A percentile compares a stretch with the other conserved stretches of the same genome.
Evolutionary conservation across 2,797 vertebrate species (phyloP).

Genomic region (Cossypha polioptera): DNA sequence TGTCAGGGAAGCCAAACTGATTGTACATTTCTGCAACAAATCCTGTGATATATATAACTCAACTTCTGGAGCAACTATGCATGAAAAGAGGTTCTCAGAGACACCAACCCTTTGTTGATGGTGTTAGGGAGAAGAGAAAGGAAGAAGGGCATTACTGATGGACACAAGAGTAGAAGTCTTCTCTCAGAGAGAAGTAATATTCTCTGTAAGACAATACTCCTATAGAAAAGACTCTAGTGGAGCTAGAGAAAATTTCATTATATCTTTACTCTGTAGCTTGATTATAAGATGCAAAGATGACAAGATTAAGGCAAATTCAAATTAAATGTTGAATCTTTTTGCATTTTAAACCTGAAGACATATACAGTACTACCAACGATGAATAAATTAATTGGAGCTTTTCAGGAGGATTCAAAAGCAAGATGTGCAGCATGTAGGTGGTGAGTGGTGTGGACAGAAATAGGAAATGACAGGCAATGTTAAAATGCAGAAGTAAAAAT

Average conservation of each 20-base stretch:
- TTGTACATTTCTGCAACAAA: neutral
- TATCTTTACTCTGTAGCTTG: neutral
- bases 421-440: neutral
- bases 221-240: neutral
- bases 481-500: neutral
- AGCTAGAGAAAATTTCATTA: neutral
- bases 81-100: neutral
- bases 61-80: neutral
- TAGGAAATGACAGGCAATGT: neutral
- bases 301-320: neutral
- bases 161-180: neutral
- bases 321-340: neutral
- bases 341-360: neutral
- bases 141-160: neutral
- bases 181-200: neutral
- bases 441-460: neutral
- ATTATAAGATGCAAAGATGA: neutral
- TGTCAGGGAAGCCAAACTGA: neutral
- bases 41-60: neutral
- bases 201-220: neutral
- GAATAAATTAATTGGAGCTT: neutral
- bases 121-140: neutral
- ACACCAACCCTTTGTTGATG: neutral
- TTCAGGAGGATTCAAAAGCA: neutral
- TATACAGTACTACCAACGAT: neutral